A percentile compares a stretch with the other conserved stretches of the same genome.
phyloP scores from a whole-genome alignment of 2,888 invertebrate species.

The Caradrina kadenii region DNA sequence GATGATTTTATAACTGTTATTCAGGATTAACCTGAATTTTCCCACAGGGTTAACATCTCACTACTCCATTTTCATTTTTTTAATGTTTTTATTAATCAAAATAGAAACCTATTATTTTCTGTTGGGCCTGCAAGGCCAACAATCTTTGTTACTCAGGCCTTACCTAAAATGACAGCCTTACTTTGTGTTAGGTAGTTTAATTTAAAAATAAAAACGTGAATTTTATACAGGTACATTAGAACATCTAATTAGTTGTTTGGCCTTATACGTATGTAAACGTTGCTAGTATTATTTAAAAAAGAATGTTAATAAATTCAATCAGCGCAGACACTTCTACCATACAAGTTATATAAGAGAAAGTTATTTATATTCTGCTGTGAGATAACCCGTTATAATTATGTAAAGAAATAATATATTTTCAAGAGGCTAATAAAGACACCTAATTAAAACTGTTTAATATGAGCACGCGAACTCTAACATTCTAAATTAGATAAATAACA shows the following conservation, averaged over 20 bases:
- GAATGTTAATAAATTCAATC: slow-evolving; percentile 29
- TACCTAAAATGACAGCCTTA: not conserved
- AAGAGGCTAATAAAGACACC: slow-evolving; percentile 56
- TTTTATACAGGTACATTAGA: no score
- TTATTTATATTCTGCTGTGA: slow-evolving; percentile 61
- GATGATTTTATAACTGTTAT: not conserved
- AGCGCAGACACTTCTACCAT: slow-evolving; percentile 23
- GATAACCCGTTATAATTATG: slow-evolving; percentile 50
- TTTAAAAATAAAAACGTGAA: not conserved
- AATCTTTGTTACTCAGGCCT: not conserved
- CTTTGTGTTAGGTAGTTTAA: not conserved
- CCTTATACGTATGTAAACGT: not conserved
- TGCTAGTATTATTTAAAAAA: slow-evolving; percentile 10
- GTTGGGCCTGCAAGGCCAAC: not conserved
- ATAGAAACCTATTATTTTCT: not conserved
- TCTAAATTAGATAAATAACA: slow-evolving; percentile 65
- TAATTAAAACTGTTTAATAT: slow-evolving; percentile 49
- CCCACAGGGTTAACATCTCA: no score
- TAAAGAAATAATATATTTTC: slow-evolving; percentile 65
- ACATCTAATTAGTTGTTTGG: not conserved
- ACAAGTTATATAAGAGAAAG: slow-evolving; percentile 39
- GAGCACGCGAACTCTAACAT: slow-evolving; percentile 59
- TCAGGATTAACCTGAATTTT: no score
- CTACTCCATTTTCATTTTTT: no score
- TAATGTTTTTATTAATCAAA: no score